These are phyloP conservation scores for Sinelater perroti DNA, from an alignment of 2,888 invertebrate species.

Conservation along the genomic window DNA sequence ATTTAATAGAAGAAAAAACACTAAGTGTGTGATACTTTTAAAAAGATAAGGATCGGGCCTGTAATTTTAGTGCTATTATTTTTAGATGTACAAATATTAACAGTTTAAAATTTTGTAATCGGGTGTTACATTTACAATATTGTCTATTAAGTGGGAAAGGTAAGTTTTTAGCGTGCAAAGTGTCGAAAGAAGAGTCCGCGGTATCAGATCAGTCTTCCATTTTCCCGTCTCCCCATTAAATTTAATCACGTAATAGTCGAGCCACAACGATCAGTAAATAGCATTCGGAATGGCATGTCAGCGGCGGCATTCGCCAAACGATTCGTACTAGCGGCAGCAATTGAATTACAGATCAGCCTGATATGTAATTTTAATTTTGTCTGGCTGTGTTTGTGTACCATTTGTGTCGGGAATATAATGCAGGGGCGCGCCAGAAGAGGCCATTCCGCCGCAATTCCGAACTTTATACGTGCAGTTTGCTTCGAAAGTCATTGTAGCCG, in stretches of 20 bases:
- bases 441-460: constrained; percentile 28
- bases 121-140: too few relatives aligned
- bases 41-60: too few relatives aligned
- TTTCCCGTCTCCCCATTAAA: constrained; percentile 6
- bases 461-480: constrained; percentile 28
- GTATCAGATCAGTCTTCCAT: too few relatives aligned
- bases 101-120: too few relatives aligned
- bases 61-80: too few relatives aligned
- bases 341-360: constrained; percentile 32
- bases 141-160: too few relatives aligned
- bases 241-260: constrained; percentile 22
- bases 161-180: too few relatives aligned
- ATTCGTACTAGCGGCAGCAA: constrained; percentile 18
- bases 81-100: too few relatives aligned
- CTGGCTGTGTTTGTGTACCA: constrained; percentile 27
- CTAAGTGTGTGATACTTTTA: too few relatives aligned
- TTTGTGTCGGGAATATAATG: constrained; percentile 29
- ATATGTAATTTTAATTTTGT: constrained; percentile 34
- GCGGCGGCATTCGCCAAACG: constrained; percentile 13
- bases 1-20: too few relatives aligned
- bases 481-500: constrained; percentile 21
- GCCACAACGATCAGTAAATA: constrained; percentile 18
- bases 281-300: constrained; percentile 10
- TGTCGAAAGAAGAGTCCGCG: too few relatives aligned
- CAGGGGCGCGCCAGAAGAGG: constrained; percentile 19